Conservation (phyloP, 2,797 vertebrate species). For the Thunnus albacares region DNA sequence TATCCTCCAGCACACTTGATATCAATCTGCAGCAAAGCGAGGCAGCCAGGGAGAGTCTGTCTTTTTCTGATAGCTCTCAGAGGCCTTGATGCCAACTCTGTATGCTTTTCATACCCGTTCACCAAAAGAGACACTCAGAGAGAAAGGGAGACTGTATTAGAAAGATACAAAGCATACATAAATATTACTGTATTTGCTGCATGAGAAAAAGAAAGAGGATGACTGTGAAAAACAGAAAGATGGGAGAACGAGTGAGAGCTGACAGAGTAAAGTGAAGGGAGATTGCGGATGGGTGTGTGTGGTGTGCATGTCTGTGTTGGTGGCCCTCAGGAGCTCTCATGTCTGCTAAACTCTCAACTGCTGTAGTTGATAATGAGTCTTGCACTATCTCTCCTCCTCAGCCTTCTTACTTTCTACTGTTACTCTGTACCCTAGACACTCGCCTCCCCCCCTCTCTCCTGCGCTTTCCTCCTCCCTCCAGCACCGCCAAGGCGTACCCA, state of each 20-base stretch:
- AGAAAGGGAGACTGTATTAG: constrained; percentile 5
- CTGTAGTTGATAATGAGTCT: constrained; percentile 71
- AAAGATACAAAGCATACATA: constrained; percentile 21
- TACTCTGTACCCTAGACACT: constrained; percentile 28
- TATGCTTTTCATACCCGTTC: constrained; percentile 34
- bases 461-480: constrained; percentile 36
- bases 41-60: constrained; percentile 48
- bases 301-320: background rate
- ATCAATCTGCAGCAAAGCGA: constrained; percentile 60
- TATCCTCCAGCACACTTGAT: constrained; percentile 55
- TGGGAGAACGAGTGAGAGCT: constrained; percentile 32
- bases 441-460: background rate
- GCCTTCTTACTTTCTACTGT: constrained; percentile 55
- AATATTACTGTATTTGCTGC: constrained; percentile 8
- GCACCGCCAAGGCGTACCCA: constrained; percentile 49
- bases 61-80: constrained; percentile 52
- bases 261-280: background rate
- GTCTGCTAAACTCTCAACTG: constrained; percentile 66
- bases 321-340: constrained; percentile 56
- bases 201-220: constrained; percentile 6
- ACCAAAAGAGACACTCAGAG: background rate
- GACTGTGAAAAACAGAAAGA: background rate
- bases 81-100: constrained; percentile 49
- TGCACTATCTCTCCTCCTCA: constrained; percentile 70
- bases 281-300: constrained; percentile 1